These are phyloP conservation scores for Tineola bisselliella DNA, from an alignment of 2,888 invertebrate species.

Conservation along the genomic window DNA sequence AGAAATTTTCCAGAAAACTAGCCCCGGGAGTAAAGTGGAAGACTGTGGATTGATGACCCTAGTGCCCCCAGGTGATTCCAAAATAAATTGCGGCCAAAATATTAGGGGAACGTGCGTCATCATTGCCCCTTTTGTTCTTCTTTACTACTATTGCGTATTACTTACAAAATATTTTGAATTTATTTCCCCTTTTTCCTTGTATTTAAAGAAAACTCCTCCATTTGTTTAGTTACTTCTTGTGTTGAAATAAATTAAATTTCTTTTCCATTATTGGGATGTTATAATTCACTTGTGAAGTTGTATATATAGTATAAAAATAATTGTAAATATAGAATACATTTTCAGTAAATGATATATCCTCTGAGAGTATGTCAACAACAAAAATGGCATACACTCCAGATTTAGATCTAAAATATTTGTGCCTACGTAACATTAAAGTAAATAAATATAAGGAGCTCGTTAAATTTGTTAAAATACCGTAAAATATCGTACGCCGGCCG, in stretches of 20 bases:
- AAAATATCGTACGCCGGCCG: slow-evolving; percentile 57
- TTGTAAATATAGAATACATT: neutral
- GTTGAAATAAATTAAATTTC: too few species aligned
- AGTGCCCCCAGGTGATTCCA: slow-evolving; percentile 44
- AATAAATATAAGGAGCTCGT: slow-evolving; percentile 47
- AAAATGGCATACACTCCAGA: neutral
- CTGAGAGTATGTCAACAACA: neutral
- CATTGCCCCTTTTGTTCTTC: slow-evolving; percentile 8
- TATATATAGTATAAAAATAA: too few species aligned
- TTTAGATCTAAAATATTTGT: slow-evolving; percentile 12
- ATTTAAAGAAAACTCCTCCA: neutral
- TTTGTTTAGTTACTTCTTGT: too few species aligned
- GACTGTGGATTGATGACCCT: slow-evolving; percentile 50
- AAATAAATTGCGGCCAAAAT: slow-evolving; percentile 25
- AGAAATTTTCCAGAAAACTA: slow-evolving; percentile 41
- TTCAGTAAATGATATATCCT: neutral
- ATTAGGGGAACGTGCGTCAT: slow-evolving; percentile 17
- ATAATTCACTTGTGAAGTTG: too few species aligned
- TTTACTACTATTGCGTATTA: neutral
- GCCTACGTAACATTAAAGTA: slow-evolving; percentile 36
- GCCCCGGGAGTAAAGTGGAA: slow-evolving; percentile 26
- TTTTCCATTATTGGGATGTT: too few species aligned
- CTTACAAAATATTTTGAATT: neutral
- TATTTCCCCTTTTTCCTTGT: neutral
- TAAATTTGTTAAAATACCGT: slow-evolving; percentile 68